Percentiles rank a stretch among this genome's conserved stretches.
These are phyloP conservation scores for Candoia aspera DNA, from an alignment of 2,113 vertebrate species.

Conservation along the genomic window DNA sequence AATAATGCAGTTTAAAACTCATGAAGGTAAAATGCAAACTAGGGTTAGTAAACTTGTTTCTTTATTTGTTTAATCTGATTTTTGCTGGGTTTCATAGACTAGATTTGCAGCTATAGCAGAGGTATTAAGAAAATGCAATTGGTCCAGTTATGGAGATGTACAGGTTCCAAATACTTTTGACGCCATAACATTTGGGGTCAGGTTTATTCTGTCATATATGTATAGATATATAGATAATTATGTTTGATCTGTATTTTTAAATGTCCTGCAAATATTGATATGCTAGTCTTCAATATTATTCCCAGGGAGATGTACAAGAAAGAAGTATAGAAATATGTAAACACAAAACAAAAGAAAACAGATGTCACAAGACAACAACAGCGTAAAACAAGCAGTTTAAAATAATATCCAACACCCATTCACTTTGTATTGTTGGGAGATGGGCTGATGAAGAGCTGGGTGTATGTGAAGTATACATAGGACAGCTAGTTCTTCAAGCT, in stretches of 20 bases:
- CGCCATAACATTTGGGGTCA: background rate
- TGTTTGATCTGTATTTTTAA: background rate
- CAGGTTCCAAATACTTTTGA: background rate
- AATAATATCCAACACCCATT: background rate
- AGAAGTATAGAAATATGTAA: background rate
- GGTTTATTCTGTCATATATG: background rate
- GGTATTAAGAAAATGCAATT: background rate
- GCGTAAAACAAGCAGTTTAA: background rate
- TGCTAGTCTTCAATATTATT: background rate
- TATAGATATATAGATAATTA: background rate
- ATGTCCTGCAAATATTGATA: background rate
- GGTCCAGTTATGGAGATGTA: background rate
- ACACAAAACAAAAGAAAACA: background rate
- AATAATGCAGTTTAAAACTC: background rate
- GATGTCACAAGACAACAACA: background rate
- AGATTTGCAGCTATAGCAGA: background rate
- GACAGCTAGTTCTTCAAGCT: background rate
- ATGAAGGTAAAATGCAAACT: constrained; percentile 19
- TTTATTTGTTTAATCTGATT: background rate
- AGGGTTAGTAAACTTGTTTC: background rate
- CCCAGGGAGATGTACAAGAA: background rate
- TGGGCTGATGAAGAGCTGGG: background rate
- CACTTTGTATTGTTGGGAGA: background rate
- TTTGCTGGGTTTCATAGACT: background rate
- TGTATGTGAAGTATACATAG: background rate